Percentiles rank a stretch among this genome's conserved stretches.
Conservation (phyloP, 2,797 vertebrate genomes). For the Oreochromis mossambicus region DNA sequence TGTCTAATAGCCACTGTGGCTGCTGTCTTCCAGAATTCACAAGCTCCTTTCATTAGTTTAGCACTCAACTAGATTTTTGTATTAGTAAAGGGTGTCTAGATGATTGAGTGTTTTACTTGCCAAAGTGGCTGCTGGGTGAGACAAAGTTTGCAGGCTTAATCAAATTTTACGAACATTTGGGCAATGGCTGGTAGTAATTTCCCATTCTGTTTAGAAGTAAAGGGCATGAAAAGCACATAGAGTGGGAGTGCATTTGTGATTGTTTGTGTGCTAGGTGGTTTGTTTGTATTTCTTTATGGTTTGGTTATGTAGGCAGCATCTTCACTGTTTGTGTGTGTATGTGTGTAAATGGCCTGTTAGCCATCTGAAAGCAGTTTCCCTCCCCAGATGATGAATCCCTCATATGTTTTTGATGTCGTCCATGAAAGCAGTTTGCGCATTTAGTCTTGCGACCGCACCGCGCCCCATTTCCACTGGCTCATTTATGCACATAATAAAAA, state of each 20-base stretch:
- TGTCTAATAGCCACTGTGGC: neutral
- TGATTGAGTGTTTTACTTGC: neutral
- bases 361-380: constrained; percentile 73
- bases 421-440: constrained; percentile 60
- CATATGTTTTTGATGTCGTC: constrained; percentile 70
- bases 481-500: constrained; percentile 72
- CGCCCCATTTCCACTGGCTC: constrained; percentile 62
- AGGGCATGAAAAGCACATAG: constrained; percentile 20
- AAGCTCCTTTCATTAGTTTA: constrained; percentile 5
- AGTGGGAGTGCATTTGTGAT: constrained; percentile 31
- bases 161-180: constrained; percentile 53
- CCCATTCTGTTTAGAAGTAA: constrained; percentile 22
- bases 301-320: constrained; percentile 33
- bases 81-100: constrained; percentile 1
- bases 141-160: constrained; percentile 45
- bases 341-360: constrained; percentile 64
- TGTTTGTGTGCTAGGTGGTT: constrained; percentile 43
- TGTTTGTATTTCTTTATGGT: constrained; percentile 64
- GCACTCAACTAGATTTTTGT: constrained; percentile 9
- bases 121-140: constrained; percentile 17
- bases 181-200: constrained; percentile 38
- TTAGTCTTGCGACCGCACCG: constrained; percentile 39
- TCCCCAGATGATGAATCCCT: constrained; percentile 68
- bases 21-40: neutral
- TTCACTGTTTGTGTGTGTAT: neutral